Evolutionary conservation across 2,113 vertebrate genomes (phyloP).

Genomic region (Polyodon spathula): DNA sequence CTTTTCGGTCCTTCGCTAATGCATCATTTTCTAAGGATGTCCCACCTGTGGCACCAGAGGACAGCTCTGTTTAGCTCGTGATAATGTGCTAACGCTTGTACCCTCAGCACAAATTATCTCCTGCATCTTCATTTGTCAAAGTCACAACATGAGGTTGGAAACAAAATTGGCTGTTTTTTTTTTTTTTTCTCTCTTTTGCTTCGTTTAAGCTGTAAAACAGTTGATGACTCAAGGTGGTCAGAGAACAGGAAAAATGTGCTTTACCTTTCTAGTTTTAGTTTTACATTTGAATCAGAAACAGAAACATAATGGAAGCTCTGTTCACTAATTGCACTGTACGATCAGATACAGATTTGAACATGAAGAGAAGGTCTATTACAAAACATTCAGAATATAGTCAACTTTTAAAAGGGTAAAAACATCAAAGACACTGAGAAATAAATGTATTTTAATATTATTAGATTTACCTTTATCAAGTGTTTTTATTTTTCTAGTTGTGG

Average conservation of each 20-base stretch:
- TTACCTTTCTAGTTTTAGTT: background rate
- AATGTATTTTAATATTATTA: no score
- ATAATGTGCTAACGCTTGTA: conserved; percentile 67
- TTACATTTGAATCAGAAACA: no score
- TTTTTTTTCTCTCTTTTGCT: conserved; percentile 25
- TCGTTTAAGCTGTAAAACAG: conserved; percentile 61
- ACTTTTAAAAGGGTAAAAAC: no score
- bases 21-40: conserved; percentile 47
- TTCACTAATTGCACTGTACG: no score
- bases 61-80: conserved; percentile 56
- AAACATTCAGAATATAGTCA: no score
- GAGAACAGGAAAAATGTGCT: conserved; percentile 29
- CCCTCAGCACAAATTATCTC: conserved; percentile 51
- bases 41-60: conserved; percentile 40
- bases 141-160: conserved; percentile 42
- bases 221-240: conserved; percentile 36
- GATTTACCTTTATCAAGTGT: no score
- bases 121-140: conserved; percentile 62
- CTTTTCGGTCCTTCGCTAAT: conserved; percentile 37
- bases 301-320: no score
- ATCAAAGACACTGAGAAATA: no score
- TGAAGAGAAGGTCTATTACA: no score
- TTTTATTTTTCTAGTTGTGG: no score
- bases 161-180: conserved; percentile 27
- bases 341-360: no score